Base-by-base conservation (phyloP, 2,888 invertebrate genomes). In the Habroteleia sp. region DNA sequence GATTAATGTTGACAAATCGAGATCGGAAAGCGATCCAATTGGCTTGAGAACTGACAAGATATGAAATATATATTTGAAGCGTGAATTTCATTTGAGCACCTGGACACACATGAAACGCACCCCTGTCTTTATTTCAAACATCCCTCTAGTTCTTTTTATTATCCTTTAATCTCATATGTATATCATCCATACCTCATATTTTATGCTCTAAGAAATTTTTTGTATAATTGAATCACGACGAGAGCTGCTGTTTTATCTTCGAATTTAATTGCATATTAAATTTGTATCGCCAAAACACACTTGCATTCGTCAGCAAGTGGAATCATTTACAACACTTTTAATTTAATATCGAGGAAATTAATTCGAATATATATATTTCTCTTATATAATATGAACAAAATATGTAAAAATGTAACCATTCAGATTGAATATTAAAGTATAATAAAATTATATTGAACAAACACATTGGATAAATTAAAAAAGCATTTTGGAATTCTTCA, bases 41-140 rank as follows among this genome's bases (percentile, higher is more conserved):
- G 42, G 35, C 6, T 13, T 11, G 14, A 10, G 10, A 27, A 46
- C 37, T 46, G 69, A 65, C 73, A 62, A 74, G 74, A 74, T 76
- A 71, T 72, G 71, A 74, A 72, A 74, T 72, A 71, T 50, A 65
- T 74, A 62, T 65, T 20, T 72, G 72, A 60, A 74, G 74, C 77
- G 69, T 60, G 41, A 63, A 74, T 63, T 63, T 58, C 39, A 27
- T 42, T 6, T 27, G 46, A 42, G 27, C 68, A 68, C 68, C 68
- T 71, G 69, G 69, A 23, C 62, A 62, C 39, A 71, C 62, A 71
- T 17, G 44, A 20, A 46, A 46, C n/a, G 54, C 62, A 46, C 62
- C 69, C 69, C 41, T 69, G 42, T 2, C 13, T 56, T 52, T 17
- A n/a, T 17, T 56, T 35, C 31, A 16, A 7, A 7, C 25, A 35